A percentile compares a stretch with the other conserved stretches of the same genome.
phyloP scores from a whole-genome alignment of 2,797 vertebrate species.

The Acrossocheilus fasciatus region DNA sequence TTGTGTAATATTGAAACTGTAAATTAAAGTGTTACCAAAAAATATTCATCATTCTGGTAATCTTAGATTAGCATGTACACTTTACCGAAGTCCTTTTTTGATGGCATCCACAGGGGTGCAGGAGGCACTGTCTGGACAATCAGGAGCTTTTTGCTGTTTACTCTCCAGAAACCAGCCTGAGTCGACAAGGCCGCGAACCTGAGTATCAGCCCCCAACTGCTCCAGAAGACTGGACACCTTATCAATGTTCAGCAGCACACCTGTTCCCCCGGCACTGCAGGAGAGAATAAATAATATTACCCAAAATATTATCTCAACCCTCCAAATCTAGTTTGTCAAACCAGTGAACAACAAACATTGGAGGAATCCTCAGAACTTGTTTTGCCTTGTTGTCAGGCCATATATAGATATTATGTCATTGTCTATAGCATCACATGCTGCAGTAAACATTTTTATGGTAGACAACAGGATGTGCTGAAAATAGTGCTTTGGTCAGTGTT shows the following conservation, averaged over 20 bases:
- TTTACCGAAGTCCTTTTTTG: conserved; percentile 84
- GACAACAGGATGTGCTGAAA: conserved; percentile 69
- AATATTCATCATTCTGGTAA: not conserved
- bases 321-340: not conserved
- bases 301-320: not conserved
- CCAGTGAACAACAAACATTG: conserved; percentile 45
- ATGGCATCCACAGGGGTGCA: conserved; percentile 84
- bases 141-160: conserved; percentile 77
- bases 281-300: conserved; percentile 34
- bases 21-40: not conserved
- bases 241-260: conserved; percentile 86
- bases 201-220: conserved; percentile 80
- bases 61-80: not conserved
- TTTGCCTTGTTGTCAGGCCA: conserved; percentile 49
- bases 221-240: conserved; percentile 81
- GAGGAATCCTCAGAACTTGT: conserved; percentile 63
- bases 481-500: conserved; percentile 65
- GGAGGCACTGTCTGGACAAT: conserved; percentile 80
- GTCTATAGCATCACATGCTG: conserved; percentile 57
- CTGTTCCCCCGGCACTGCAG: conserved; percentile 84
- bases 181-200: conserved; percentile 86
- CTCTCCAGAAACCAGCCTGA: conserved; percentile 88
- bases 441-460: conserved; percentile 68
- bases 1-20: not conserved
- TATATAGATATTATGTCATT: conserved; percentile 71